Evolutionary conservation across 2,113 vertebrate species (phyloP), one percentile per base, ranked within the genome.

Genomic region (Morone chrysops): DNA sequence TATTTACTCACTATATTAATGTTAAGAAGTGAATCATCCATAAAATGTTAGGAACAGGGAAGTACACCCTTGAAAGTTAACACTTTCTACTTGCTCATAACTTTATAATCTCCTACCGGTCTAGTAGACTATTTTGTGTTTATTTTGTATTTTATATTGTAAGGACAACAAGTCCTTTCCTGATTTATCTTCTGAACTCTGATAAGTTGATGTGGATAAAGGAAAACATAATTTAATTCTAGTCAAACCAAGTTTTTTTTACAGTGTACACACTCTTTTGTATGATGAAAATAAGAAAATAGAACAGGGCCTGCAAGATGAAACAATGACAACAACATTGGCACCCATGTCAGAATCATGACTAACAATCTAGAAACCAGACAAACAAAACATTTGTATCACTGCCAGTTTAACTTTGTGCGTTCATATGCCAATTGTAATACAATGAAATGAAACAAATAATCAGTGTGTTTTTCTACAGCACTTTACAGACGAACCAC

Each of bases 311-410:
- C 31, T 47, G 45, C 45, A 47, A 47, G 4, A 70, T 70, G 14
- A 13, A 50, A 61, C 45, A 40, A 16, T 70, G 43, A 43, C 45
- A 22, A n/a, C 70, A 78, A 18, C 74, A 2, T 1, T 5, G 12
- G 22, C 10, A 18, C n/a, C 17, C 51, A 45, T 45, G 77, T 73
- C 56, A 77, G 25, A 66, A 31, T 11, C 18, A 77, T 18, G 36
- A 70, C 17, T n/a, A 43, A 62, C 47, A 71, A 31, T 62, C 65
- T 79, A 67, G 53, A 81, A 85, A 75, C 10, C 0, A 50, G 47
- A 16, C 47, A 31, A 38, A 72, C 79, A 72, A 68, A 78, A 45
- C n/a, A 59, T 43, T 36, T 57, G 59, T 45, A 57, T 18, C 45
- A 22, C 51, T 51, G 41, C 7, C 8, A 25, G n/a, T 51, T 61